Conservation (phyloP, 2,888 invertebrate genomes). For the Sipha maydis region DNA sequence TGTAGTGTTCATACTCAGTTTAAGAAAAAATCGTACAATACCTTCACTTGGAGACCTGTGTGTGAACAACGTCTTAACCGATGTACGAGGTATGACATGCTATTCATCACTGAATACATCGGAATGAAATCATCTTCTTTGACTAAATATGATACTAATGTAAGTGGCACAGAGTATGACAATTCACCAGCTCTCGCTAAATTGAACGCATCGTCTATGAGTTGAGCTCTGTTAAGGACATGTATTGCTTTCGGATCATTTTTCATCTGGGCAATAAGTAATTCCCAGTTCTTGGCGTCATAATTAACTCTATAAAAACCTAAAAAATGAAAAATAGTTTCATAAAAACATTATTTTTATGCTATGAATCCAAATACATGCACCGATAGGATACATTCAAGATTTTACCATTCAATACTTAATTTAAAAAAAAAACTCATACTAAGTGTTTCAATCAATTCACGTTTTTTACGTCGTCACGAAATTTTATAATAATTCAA, state of each 20-base stretch:
- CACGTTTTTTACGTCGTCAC: no score
- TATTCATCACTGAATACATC: constrained; percentile 49
- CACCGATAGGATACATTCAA: neutral
- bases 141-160: constrained; percentile 76
- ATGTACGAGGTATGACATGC: constrained; percentile 40
- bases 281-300: constrained; percentile 76
- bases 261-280: constrained; percentile 75
- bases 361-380: neutral
- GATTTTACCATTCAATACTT: neutral
- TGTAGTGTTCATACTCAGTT: neutral
- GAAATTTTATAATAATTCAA: no score
- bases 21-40: neutral
- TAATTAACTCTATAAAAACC: constrained; percentile 80
- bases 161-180: constrained; percentile 74
- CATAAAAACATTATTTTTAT: neutral
- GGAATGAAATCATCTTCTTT: constrained; percentile 80
- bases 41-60: constrained; percentile 31
- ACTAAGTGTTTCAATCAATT: no score
- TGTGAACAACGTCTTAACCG: constrained; percentile 43
- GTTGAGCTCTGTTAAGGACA: constrained; percentile 77
- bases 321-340: constrained; percentile 33
- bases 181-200: constrained; percentile 76
- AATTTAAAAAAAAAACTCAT: no score
- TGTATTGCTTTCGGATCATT: constrained; percentile 69
- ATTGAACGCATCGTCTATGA: constrained; percentile 83